Conservation (phyloP, 2,888 invertebrate genomes). For the Acanthosepion pharaonis region DNA sequence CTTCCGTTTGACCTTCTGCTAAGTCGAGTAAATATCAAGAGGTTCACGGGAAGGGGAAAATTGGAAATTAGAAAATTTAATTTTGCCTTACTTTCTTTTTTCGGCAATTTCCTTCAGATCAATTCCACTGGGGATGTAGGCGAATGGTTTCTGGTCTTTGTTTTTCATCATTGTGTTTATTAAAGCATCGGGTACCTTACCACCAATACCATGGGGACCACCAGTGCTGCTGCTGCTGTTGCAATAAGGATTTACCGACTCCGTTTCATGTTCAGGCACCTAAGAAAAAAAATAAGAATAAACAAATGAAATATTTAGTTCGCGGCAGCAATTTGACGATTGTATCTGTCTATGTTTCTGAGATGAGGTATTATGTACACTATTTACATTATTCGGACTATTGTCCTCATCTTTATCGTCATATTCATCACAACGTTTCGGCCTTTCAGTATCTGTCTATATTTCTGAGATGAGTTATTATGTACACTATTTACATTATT, state of each 20-base stretch:
- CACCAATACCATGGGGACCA: slow-evolving; percentile 52
- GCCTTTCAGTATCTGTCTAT: no score
- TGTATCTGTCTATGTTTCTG: no score
- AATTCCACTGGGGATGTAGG: slow-evolving; percentile 65
- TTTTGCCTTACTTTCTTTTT: slow-evolving; percentile 60
- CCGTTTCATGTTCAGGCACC: slow-evolving; percentile 34
- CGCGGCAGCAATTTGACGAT: no score
- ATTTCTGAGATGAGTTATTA: no score
- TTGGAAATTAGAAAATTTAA: background rate
- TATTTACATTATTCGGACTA: no score
- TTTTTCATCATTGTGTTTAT: slow-evolving; percentile 64
- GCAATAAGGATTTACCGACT: slow-evolving; percentile 3
- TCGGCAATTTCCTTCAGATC: slow-evolving; percentile 66
- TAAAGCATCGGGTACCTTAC: slow-evolving; percentile 62
- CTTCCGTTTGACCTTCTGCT: no score
- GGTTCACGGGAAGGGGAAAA: no score
- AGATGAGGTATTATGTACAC: no score
- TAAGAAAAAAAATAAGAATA: background rate
- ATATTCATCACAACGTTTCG: no score
- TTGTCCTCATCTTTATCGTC: no score
- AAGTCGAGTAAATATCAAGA: no score
- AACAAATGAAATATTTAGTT: background rate
- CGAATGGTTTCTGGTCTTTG: slow-evolving; percentile 64
- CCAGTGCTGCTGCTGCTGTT: slow-evolving; percentile 48
- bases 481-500: no score